Conservation (phyloP, 2,888 invertebrate genomes). For the Dynastes tityus region DNA sequence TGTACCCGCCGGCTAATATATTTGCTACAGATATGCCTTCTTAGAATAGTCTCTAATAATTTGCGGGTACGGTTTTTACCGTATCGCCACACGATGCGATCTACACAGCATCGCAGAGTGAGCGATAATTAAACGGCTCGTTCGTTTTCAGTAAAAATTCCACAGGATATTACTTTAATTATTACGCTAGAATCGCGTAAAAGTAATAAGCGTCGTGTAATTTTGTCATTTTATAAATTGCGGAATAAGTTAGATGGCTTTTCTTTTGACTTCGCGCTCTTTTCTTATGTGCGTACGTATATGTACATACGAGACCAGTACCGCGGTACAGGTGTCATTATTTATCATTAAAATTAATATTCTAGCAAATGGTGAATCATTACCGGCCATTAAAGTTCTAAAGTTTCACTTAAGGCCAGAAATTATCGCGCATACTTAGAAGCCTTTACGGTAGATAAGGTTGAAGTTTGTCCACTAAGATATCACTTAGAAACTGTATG, state of each 20-base stretch:
- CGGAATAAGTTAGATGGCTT: background rate
- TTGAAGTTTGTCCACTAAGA: background rate
- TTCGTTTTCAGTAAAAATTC: conserved; percentile 30
- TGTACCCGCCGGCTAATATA: conserved; percentile 51
- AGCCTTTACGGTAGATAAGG: background rate
- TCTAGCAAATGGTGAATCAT: conserved; percentile 37
- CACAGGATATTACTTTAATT: conserved; percentile 49
- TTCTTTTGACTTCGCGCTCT: background rate
- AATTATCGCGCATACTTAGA: conserved; percentile 15
- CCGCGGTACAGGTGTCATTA: conserved; percentile 12
- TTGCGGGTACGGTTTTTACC: conserved; percentile 51
- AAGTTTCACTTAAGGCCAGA: conserved; percentile 30
- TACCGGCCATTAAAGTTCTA: conserved; percentile 30
- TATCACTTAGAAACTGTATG: background rate
- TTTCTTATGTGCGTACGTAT: background rate
- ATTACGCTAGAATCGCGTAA: conserved; percentile 34
- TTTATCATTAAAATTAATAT: conserved; percentile 41
- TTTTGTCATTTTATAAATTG: conserved; percentile 45
- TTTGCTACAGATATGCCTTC: conserved; percentile 53
- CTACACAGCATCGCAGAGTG: conserved; percentile 12
- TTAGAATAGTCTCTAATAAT: conserved; percentile 53
- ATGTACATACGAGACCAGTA: background rate
- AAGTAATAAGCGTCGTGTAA: conserved; percentile 31
- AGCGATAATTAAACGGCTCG: conserved; percentile 40
- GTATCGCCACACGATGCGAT: conserved; percentile 46